A percentile compares a stretch with the other conserved stretches of the same genome.
Conservation (phyloP, 2,113 vertebrate species). For the Hydrolagus affinis region DNA sequence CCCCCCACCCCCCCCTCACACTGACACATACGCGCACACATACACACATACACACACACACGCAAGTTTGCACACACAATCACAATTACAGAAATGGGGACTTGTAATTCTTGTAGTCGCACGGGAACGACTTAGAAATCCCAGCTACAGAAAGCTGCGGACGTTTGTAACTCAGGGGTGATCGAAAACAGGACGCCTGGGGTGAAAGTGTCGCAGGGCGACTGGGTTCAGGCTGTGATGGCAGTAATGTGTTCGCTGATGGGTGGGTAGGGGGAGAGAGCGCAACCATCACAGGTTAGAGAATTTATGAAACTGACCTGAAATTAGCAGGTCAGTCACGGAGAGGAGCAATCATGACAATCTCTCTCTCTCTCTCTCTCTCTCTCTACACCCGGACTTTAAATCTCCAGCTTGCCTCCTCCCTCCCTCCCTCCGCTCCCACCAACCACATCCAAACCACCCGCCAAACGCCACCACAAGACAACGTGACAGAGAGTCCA, state of each 20-base stretch:
- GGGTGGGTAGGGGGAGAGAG: background rate
- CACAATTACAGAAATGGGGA: too few species aligned
- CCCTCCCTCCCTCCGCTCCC: too few species aligned
- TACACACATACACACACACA: constrained; percentile 22
- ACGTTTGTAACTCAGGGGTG: background rate
- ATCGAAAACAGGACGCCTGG: background rate
- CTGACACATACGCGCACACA: constrained; percentile 8
- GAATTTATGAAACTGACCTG: constrained; percentile 30
- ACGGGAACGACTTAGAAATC: too few species aligned
- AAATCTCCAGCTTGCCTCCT: background rate
- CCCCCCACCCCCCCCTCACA: constrained; percentile 32
- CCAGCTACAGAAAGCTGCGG: too few species aligned
- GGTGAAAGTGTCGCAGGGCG: constrained; percentile 14
- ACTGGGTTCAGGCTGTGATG: constrained; percentile 13
- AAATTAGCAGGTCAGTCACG: constrained; percentile 22
- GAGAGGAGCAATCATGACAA: background rate
- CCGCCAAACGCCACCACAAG: too few species aligned
- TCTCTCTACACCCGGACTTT: background rate
- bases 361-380: too few species aligned
- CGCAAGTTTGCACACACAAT: constrained; percentile 35
- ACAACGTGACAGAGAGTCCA: too few species aligned
- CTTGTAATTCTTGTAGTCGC: too few species aligned
- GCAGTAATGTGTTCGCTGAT: constrained; percentile 22
- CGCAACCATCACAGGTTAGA: constrained; percentile 31
- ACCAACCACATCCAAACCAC: too few species aligned